Evolutionary conservation across 1,140 invertebrate genomes (phyloP).

Genomic region (Bombus impatiens): DNA sequence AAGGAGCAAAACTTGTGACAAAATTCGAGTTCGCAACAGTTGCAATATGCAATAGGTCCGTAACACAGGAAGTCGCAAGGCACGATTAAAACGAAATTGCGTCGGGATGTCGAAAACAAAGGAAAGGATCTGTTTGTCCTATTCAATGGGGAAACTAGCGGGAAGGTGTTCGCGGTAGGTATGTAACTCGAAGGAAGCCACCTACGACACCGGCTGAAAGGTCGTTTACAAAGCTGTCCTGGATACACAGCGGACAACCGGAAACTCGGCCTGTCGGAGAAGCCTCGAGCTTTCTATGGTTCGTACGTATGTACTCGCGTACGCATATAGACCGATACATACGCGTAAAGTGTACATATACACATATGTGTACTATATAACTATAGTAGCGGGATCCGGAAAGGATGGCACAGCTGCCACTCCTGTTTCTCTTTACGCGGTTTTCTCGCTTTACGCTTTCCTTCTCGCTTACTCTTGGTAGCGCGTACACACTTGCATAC

Average conservation of each 20-base stretch:
- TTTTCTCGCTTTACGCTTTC: constrained; percentile 20
- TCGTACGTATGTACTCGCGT: neutral
- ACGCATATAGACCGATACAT: neutral
- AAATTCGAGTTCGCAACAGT: neutral
- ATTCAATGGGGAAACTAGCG: neutral
- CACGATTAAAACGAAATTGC: neutral
- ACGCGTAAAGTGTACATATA: neutral
- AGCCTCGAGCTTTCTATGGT: neutral
- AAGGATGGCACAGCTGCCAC: constrained; percentile 22
- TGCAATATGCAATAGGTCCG: no score
- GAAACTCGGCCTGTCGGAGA: constrained; percentile 7
- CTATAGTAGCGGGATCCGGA: neutral
- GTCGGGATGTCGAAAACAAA: neutral
- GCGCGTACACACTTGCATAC: neutral
- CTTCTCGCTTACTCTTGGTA: neutral
- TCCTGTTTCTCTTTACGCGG: neutral
- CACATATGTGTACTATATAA: neutral
- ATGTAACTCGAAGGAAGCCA: neutral
- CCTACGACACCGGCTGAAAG: neutral
- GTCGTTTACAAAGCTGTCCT: neutral
- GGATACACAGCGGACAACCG: constrained; percentile 11
- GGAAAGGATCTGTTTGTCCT: neutral
- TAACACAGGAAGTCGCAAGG: neutral
- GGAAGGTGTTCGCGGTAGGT: no score
- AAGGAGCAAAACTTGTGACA: neutral